Conservation (phyloP, 2,113 vertebrate species). For the Mus spicilegus region DNA sequence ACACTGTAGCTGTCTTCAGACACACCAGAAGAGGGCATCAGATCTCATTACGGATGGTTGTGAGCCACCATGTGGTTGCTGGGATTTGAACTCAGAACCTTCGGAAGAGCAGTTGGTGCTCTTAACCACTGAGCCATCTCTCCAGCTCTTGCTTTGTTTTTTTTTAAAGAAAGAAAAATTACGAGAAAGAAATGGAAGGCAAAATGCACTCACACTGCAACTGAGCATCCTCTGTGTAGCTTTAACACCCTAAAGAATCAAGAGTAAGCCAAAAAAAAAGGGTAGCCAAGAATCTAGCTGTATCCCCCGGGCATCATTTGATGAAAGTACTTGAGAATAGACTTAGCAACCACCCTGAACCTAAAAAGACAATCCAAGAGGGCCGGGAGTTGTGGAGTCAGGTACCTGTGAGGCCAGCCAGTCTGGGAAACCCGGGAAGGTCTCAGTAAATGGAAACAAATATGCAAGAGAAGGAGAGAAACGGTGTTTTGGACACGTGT, state of each 20-base stretch:
- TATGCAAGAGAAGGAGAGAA: background rate
- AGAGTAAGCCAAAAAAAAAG: background rate
- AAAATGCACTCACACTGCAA: background rate
- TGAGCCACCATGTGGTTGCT: no score
- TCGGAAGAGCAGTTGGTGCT: no score
- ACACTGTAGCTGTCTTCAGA: no score
- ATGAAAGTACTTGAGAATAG: background rate
- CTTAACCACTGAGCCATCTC: no score
- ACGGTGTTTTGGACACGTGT: background rate
- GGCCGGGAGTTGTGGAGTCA: background rate
- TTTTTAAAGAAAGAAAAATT: background rate
- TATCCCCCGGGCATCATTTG: background rate
- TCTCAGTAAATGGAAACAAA: no score
- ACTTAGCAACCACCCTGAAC: background rate
- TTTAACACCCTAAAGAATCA: background rate
- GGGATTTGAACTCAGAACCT: no score
- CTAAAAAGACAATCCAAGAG: background rate
- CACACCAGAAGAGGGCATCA: no score
- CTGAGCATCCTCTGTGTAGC: background rate
- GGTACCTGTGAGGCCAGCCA: background rate
- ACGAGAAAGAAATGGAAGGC: background rate
- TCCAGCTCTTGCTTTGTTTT: background rate
- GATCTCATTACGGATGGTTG: no score
- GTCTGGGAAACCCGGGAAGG: background rate
- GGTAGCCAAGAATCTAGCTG: background rate